Conservation (phyloP, 1,140 invertebrate species). For the Hyles euphorbiae region DNA sequence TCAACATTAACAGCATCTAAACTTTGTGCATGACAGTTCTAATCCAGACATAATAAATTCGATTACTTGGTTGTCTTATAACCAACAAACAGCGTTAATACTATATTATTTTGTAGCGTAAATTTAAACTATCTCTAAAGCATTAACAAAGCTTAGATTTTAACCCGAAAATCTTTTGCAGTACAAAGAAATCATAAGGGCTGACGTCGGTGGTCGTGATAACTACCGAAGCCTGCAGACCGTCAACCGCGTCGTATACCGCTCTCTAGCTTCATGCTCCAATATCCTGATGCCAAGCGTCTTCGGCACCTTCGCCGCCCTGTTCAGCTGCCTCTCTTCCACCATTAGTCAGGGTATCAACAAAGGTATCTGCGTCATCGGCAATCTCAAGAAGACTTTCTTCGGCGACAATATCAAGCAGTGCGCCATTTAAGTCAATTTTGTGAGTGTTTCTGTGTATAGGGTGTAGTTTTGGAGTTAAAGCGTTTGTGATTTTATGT, state of each 20-base stretch:
- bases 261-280: slow-evolving; percentile 38
- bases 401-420: slow-evolving; percentile 30
- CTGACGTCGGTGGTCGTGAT: slow-evolving; percentile 46
- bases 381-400: slow-evolving; percentile 44
- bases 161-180: slow-evolving; percentile 19
- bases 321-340: slow-evolving; percentile 32
- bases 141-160: background rate
- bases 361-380: slow-evolving; percentile 37
- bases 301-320: slow-evolving; percentile 29
- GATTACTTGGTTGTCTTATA: too few species aligned
- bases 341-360: slow-evolving; percentile 13
- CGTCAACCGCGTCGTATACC: slow-evolving; percentile 44
- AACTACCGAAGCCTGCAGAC: slow-evolving; percentile 57
- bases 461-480: too few species aligned
- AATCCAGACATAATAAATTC: too few species aligned
- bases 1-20: too few species aligned
- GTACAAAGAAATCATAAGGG: slow-evolving; percentile 50
- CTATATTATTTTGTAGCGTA: too few species aligned
- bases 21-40: too few species aligned
- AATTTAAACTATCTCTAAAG: too few species aligned
- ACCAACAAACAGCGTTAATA: too few species aligned
- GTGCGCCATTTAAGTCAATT: slow-evolving; percentile 22
- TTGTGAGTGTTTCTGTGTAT: background rate
- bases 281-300: slow-evolving; percentile 26
- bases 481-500: too few species aligned